Evolutionary conservation across 2,888 invertebrate species (phyloP).

Genomic region (Cyclophora albipunctata): DNA sequence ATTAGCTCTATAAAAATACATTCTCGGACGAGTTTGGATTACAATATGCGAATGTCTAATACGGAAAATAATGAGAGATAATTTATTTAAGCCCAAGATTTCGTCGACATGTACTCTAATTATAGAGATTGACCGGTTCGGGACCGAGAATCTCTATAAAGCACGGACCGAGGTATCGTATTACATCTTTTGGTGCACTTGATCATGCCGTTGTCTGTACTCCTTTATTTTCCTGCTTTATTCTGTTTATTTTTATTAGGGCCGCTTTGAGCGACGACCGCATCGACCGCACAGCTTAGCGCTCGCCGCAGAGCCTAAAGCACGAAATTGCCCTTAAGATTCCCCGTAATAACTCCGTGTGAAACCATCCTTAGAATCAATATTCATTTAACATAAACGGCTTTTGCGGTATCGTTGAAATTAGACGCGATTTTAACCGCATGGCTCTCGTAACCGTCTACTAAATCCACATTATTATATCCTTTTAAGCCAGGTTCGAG

Average conservation of each 20-base stretch:
- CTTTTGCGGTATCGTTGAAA: constrained; percentile 25
- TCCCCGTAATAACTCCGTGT: constrained; percentile 27
- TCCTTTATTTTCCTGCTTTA: constrained; percentile 57
- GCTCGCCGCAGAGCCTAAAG: constrained; percentile 39
- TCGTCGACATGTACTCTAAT: constrained; percentile 44
- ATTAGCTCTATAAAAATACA: too few relatives aligned
- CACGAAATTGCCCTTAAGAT: constrained; percentile 33
- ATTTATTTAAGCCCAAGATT: constrained; percentile 7
- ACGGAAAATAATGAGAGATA: too few relatives aligned
- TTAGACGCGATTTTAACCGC: constrained; percentile 18
- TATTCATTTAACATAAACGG: constrained; percentile 36
- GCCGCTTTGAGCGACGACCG: constrained; percentile 52
- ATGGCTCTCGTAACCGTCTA: constrained; percentile 30
- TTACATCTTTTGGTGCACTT: constrained; percentile 67
- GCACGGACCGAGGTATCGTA: constrained; percentile 57
- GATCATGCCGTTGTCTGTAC: constrained; percentile 63
- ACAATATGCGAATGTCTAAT: too few relatives aligned
- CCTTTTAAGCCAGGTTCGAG: constrained; percentile 31
- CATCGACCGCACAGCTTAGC: constrained; percentile 56
- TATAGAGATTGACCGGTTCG: constrained; percentile 41
- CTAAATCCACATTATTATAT: constrained; percentile 33
- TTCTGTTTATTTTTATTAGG: constrained; percentile 45
- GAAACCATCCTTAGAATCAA: constrained; percentile 45
- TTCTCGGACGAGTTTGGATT: too few relatives aligned
- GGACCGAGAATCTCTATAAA: constrained; percentile 36